phyloP scores from a whole-genome alignment of 2,888 invertebrate genomes.

The Gibbula magus region DNA sequence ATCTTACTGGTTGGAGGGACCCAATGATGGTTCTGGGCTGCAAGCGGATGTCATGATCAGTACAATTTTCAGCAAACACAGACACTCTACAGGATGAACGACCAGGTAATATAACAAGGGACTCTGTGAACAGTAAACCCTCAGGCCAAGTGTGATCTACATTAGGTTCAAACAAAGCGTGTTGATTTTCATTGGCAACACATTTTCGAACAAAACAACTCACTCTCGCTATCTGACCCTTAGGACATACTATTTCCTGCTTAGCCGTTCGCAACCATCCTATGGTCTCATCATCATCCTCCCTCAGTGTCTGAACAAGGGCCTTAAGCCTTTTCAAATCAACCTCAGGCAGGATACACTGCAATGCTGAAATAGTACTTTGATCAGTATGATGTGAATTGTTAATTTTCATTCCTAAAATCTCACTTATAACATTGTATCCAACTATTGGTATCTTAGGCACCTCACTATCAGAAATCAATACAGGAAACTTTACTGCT shows the following conservation, averaged over 20 bases:
- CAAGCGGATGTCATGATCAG: background rate
- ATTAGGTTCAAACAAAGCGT: background rate
- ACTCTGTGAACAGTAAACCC: background rate
- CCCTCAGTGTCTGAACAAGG: background rate
- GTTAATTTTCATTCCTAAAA: background rate
- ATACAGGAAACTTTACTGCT: background rate
- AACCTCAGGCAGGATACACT: background rate
- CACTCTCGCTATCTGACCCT: background rate
- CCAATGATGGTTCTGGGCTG: background rate
- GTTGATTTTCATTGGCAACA: background rate
- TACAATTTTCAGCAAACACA: background rate
- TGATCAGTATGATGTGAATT: background rate
- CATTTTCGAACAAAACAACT: background rate
- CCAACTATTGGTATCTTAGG: background rate
- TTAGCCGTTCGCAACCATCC: background rate
- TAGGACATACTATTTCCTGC: background rate
- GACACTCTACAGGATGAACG: background rate
- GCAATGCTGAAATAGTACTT: background rate
- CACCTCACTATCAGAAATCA: background rate
- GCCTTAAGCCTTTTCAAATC: background rate
- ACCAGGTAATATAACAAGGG: background rate
- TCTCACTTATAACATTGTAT: background rate
- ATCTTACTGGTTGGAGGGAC: background rate
- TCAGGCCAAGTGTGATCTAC: background rate
- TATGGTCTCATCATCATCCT: background rate